Percentiles rank a stretch among this genome's conserved stretches.
Evolutionary conservation across 2,888 invertebrate species (phyloP).

Genomic region (Megalurothrips usitatus): DNA sequence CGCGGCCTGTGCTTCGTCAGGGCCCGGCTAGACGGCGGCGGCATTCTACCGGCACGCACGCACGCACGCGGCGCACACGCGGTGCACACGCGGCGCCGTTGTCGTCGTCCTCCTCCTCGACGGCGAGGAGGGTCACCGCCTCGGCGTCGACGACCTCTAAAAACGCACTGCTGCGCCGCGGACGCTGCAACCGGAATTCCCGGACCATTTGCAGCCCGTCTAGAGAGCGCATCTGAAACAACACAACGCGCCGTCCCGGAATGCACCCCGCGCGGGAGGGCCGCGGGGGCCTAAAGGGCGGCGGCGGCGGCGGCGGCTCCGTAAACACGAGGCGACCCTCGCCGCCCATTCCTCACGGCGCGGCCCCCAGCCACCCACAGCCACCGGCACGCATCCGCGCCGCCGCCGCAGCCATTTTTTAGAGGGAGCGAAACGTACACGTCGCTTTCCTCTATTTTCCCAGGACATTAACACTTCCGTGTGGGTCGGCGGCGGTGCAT

Average conservation of each 20-base stretch:
- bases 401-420: neutral
- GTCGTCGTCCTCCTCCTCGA: too few species aligned
- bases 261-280: neutral
- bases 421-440: too few species aligned
- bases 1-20: neutral
- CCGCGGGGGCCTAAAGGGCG: neutral
- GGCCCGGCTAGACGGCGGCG: neutral
- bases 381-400: too few species aligned
- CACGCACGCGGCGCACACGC: neutral
- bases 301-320: neutral
- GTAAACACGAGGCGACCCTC: neutral
- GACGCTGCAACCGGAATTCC: too few species aligned
- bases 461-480: slow-evolving; percentile 16
- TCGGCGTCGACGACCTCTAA: too few species aligned
- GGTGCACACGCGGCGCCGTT: too few species aligned
- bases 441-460: slow-evolving; percentile 5
- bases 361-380: neutral
- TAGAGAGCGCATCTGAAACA: neutral
- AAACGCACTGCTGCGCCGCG: too few species aligned
- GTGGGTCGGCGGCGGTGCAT: neutral
- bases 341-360: neutral
- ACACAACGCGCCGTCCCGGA: neutral
- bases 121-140: too few species aligned
- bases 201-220: too few species aligned
- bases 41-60: neutral